Evolutionary conservation across 2,113 vertebrate genomes (phyloP), one percentile per base, ranked within the genome.

Genomic region (Thalassoma bifasciatum): DNA sequence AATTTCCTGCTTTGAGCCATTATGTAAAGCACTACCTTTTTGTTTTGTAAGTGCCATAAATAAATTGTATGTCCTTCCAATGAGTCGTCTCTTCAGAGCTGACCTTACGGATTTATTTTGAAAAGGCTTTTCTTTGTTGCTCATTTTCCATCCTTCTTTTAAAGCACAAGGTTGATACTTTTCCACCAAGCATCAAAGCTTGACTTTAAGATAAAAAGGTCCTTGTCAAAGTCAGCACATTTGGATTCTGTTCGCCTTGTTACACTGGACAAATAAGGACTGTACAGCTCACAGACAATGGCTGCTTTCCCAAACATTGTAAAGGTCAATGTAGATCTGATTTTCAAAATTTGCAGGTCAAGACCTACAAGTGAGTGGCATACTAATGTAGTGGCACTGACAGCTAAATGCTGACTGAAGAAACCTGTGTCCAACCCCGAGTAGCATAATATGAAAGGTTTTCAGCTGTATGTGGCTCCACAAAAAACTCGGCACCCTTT

Each of bases 311-410:
- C 54, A 19, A 74, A 37, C 64, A 62, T 36, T 4, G 58, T 58
- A 77, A 74, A 85, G 77, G 77, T 85, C 59, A 56, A 17, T 66
- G 66, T 75, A 40, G 19, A 66, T 1, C 58, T 36, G 13, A 59
- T 53, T 66, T 75, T 34, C 26, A 50, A 70, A 68, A 72, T 44
- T 79, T 36, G 19, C 56, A 37, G 51, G 57, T 75, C 79, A 72
- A 52, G 26, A 72, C 46, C 52, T 9, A 1, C 26, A 34, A 73
- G 51, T 54, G 61, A 59, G 46, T 54, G 57, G 66, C 38, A 78
- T 67, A 67, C 57, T 77, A 56, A 85, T 81, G 63, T 50, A 12
- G 10, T 30, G 38, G 50, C 8, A 23, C 44, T 66, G 50, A 56
- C 11, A 44, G 44, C 22, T 47, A 67, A 62, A 72, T 54, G 51